Conservation (phyloP, 2,888 invertebrate species). For the Ormyrus rosae region DNA sequence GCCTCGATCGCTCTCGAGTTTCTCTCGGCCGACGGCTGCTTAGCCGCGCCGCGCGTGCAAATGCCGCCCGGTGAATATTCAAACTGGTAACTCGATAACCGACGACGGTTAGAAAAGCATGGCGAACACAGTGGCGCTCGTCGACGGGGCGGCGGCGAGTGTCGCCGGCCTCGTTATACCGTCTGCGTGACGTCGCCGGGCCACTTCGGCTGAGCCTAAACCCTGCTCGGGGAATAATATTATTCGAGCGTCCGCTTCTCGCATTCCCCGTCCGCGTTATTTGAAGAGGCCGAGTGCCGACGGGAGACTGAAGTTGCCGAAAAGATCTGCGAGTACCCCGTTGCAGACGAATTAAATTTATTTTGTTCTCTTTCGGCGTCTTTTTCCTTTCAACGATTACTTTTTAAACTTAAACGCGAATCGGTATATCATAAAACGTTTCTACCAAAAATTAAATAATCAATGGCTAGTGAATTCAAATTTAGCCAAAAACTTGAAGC, state of each 20-base stretch:
- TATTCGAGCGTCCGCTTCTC: conserved; percentile 6
- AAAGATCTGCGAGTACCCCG: too few relatives aligned
- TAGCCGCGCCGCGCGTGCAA: too few relatives aligned
- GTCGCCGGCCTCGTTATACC: neutral
- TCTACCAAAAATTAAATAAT: too few relatives aligned
- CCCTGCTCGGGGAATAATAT: conserved; percentile 28
- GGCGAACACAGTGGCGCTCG: conserved; percentile 42
- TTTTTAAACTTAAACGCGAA: neutral
- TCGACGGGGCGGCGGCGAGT: neutral
- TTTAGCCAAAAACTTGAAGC: too few relatives aligned
- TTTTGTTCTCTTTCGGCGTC: neutral
- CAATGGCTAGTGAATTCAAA: too few relatives aligned
- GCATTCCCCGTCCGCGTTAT: neutral
- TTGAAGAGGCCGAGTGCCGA: neutral
- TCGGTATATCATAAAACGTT: too few relatives aligned
- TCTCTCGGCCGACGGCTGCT: too few relatives aligned
- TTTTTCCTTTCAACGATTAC: neutral
- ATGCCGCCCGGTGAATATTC: conserved; percentile 59
- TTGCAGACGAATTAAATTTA: neutral
- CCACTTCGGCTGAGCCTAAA: neutral
- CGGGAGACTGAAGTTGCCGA: neutral
- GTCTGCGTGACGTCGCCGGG: neutral
- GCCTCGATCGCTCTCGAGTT: too few relatives aligned
- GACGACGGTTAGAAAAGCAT: neutral
- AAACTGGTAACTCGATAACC: conserved; percentile 59